Evolutionary conservation across 2,797 vertebrate species (phyloP).

Genomic region (Adelosebastes latens): DNA sequence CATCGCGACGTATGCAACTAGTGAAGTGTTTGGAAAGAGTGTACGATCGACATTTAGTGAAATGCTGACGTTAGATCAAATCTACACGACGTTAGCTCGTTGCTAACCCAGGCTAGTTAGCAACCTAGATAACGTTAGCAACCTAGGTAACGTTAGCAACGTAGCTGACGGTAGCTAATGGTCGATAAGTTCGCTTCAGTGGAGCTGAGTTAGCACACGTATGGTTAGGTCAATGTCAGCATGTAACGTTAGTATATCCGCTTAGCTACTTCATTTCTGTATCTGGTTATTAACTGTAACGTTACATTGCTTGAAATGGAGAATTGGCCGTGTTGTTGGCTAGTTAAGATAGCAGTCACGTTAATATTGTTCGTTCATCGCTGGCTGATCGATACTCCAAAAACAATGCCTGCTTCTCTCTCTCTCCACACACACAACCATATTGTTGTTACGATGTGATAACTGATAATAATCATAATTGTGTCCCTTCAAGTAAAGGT

Average conservation of each 20-base stretch:
- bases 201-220: background rate
- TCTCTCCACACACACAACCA: background rate
- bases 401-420: background rate
- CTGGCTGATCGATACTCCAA: background rate
- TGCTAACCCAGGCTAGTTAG: conserved; percentile 37
- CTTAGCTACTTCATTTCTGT: fast-evolving
- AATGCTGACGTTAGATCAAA: background rate
- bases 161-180: background rate
- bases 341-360: too few species aligned
- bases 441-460: background rate
- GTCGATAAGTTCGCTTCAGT: background rate
- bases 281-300: background rate
- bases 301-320: background rate
- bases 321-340: background rate
- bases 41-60: fast-evolving
- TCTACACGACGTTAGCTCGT: background rate
- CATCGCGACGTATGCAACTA: fast-evolving
- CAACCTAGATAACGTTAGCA: conserved; percentile 6
- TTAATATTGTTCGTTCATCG: background rate
- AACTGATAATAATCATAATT: background rate
- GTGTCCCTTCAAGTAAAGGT: background rate
- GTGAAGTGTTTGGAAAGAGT: fast-evolving
- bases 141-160: background rate
- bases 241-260: background rate
- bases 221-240: background rate